Evolutionary conservation across 2,113 vertebrate genomes (phyloP).

Genomic region (Lepisosteus osseus): DNA sequence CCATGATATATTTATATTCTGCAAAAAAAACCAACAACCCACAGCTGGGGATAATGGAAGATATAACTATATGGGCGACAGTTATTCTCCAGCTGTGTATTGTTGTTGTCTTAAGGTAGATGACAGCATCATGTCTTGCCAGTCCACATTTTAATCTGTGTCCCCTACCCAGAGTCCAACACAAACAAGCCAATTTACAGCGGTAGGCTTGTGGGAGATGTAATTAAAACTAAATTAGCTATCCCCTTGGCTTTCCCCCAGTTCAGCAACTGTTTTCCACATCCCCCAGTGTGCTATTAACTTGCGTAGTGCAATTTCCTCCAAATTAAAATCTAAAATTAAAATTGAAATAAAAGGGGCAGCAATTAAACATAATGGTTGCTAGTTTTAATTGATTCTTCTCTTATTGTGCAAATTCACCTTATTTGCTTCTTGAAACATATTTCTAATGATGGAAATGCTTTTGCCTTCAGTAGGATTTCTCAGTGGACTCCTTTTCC

Average conservation of each 20-base stretch:
- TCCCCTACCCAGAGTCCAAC: constrained; percentile 6
- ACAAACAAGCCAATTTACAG: constrained; percentile 6
- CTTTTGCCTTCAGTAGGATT: too few species aligned
- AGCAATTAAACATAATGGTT: not conserved
- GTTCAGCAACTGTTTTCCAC: constrained; percentile 44
- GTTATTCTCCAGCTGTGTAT: too few species aligned
- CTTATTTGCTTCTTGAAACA: too few species aligned
- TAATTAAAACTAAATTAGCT: constrained; percentile 5
- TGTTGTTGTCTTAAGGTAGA: too few species aligned
- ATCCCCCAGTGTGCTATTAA: not conserved
- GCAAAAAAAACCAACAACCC: too few species aligned
- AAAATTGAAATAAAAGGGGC: not conserved
- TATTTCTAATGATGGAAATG: too few species aligned
- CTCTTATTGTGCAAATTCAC: not conserved
- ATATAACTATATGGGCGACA: too few species aligned
- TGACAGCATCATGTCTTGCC: too few species aligned
- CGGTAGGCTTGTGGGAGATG: not conserved
- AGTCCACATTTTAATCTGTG: not conserved
- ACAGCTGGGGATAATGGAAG: too few species aligned
- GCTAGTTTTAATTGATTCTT: not conserved
- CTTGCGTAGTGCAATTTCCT: not conserved
- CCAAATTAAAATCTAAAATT: constrained; percentile 12
- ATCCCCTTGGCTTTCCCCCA: not conserved
- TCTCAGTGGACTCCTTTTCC: too few species aligned
- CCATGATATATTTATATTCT: too few species aligned